Percentiles rank a stretch among this genome's conserved stretches.
Evolutionary conservation across 2,113 vertebrate genomes (phyloP).

Genomic region (Cyprinus carpio): DNA sequence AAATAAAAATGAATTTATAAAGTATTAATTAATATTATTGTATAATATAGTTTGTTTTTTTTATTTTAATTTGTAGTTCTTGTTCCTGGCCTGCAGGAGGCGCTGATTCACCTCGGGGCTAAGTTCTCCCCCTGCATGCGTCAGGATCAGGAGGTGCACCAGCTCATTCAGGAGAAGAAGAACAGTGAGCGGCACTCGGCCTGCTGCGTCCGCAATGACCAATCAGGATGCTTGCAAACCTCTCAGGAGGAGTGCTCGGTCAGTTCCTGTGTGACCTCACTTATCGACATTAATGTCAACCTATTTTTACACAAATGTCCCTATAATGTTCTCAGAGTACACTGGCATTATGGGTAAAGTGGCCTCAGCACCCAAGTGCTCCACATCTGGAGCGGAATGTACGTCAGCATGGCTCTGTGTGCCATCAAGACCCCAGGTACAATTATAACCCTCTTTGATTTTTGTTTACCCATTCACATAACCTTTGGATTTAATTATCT

Average conservation of each 20-base stretch:
- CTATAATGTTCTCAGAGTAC: conserved; percentile 79
- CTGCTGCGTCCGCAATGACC: conserved; percentile 95
- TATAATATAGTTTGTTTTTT: no score
- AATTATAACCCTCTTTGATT: conserved; percentile 1
- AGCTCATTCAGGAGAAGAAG: conserved; percentile 84
- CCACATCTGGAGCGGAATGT: conserved; percentile 79
- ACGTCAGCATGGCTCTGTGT: conserved; percentile 89
- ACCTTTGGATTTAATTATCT: neutral
- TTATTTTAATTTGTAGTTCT: no score
- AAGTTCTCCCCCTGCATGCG: conserved; percentile 99
- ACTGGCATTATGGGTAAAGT: conserved; percentile 95
- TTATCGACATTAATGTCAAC: neutral
- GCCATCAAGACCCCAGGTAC: conserved; percentile 96
- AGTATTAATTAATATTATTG: neutral
- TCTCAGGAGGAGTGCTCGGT: conserved; percentile 96
- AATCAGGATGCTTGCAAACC: conserved; percentile 93
- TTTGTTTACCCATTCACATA: neutral
- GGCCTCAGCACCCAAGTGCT: conserved; percentile 86
- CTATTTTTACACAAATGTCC: neutral
- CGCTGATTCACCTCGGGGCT: conserved; percentile 95
- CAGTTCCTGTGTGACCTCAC: conserved; percentile 57
- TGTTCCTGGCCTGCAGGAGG: conserved; percentile 77
- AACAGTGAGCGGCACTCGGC: conserved; percentile 89
- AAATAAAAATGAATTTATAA: neutral
- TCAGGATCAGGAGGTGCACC: conserved; percentile 92